Evolutionary conservation across 1,140 invertebrate genomes (phyloP), one percentile per base, ranked within the genome.

Genomic region (Drosophila bipectinata): DNA sequence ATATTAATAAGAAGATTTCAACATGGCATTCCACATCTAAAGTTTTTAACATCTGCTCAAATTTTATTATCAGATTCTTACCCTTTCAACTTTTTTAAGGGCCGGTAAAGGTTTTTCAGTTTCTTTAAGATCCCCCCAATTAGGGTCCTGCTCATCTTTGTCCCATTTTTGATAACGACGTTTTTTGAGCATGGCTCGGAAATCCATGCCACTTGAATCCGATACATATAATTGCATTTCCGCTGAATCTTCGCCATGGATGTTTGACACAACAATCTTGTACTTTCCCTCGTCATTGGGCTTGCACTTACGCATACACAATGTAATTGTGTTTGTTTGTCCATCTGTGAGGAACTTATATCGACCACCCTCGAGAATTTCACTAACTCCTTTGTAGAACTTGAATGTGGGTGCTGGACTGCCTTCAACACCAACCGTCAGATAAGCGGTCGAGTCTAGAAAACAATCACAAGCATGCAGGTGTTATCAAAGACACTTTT

Each of bases 271-370:
- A 55, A 97, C 95, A 80, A 99, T 94, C 91, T 96, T 98, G 93
- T 99, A 99, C 92, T 97, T 97, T 32, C 98, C 98, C 93, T 99
- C 99, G 95, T 99, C 99, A 88, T 97, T 97, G 10, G 97, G 96
- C 92, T 99, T 98, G 71, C 97, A 95, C 94, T 99, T 99, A 82
- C 97, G 95, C 93, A 99, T 99, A 92, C 97, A 98, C 49, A 99
- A 93, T 21, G 97, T 98, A 76, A 99, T 96, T 28, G 95, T 94
- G 90, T 98, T 98, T 45, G 94, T 96, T 82, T 97, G 96, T 26
- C 97, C 96, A 92, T 99, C 97, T 9, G 97, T 98, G 48, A 97
- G 93, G 90, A 97, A 97, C 91, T 97, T 98, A 93, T 98, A 98
- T 61, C 98, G 94, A 76, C 97, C 98, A 63, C 97, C 97, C 92